phyloP scores from a whole-genome alignment of 2,797 vertebrate genomes.

The Gobio occitaniae region DNA sequence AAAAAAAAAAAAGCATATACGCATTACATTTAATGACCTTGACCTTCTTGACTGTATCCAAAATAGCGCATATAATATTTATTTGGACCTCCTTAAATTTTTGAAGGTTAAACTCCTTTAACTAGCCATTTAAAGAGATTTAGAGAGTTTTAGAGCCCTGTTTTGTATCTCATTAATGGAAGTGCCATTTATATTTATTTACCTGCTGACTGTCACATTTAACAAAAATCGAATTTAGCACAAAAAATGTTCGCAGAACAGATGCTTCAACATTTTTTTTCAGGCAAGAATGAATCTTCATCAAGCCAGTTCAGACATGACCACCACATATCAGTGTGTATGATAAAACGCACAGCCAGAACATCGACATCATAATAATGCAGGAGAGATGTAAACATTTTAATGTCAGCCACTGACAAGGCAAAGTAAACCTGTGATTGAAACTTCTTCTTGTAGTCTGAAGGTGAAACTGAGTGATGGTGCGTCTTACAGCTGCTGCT shows the following conservation, averaged over 20 bases:
- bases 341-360: conserved; percentile 3
- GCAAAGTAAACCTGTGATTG: conserved; percentile 24
- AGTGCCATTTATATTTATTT: not conserved
- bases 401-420: conserved; percentile 9
- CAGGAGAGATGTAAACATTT: conserved; percentile 21
- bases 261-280: not conserved
- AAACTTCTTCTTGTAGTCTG: not conserved
- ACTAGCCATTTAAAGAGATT: not conserved
- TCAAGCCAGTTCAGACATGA: conserved; percentile 13
- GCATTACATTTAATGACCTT: not conserved
- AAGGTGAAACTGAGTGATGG: conserved; percentile 13
- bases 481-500: conserved; percentile 10
- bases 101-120: not conserved
- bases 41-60: not conserved
- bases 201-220: conserved; percentile 8
- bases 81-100: not conserved
- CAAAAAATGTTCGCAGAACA: not conserved
- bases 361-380: conserved; percentile 5
- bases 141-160: not conserved
- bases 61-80: not conserved
- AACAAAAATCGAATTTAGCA: not conserved
- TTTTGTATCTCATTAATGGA: not conserved
- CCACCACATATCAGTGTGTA: not conserved
- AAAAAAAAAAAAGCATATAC: not conserved
- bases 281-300: not conserved